Evolutionary conservation across 2,113 vertebrate species (phyloP).

Genomic region (Pteropus alecto): DNA sequence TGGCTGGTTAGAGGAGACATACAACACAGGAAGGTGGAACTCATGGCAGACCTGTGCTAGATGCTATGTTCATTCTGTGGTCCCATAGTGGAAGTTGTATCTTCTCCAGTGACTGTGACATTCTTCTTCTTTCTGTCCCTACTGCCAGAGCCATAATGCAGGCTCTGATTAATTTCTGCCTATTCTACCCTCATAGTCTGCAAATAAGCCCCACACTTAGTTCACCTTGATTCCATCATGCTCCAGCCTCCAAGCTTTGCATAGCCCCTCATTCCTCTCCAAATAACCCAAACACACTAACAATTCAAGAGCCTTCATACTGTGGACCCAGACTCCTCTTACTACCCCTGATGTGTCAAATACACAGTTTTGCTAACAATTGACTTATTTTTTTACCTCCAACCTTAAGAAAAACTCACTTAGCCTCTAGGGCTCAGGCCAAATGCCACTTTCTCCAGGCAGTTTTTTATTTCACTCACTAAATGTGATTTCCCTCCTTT

Average conservation of each 20-base stretch:
- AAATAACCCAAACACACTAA: background rate
- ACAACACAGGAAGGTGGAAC: background rate
- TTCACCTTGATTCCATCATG: background rate
- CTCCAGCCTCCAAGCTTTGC: background rate
- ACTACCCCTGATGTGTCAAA: background rate
- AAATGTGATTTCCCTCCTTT: background rate
- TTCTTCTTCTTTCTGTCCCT: background rate
- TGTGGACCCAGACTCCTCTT: background rate
- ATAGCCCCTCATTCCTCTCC: background rate
- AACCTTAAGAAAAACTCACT: background rate
- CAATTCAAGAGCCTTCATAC: background rate
- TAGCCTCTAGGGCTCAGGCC: background rate
- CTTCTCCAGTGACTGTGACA: background rate
- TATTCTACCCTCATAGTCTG: background rate
- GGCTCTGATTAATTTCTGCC: background rate
- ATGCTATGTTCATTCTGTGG: background rate
- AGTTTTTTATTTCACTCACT: background rate
- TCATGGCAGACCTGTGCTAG: too few relatives aligned
- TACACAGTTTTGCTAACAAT: background rate
- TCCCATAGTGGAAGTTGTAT: background rate
- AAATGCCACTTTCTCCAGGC: background rate
- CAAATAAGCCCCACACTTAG: background rate
- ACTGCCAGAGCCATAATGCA: background rate
- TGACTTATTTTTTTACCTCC: background rate
- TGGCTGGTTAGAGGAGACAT: background rate